Evolutionary conservation across 2,113 vertebrate genomes (phyloP).

Genomic region (human (Homo sapiens)): GRCh38 chr1:23296501-23297000

Average conservation of each 20-base stretch:
- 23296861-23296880: not conserved
- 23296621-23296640: not conserved
- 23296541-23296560: conserved; percentile 23
- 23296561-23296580: not conserved
- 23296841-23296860: not conserved
- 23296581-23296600: not conserved
- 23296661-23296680: not conserved
- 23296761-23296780: not conserved
- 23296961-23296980: not conserved
- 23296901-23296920: conserved; percentile 10
- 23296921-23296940: conserved; percentile 3
- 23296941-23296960: not conserved
- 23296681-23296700: not conserved
- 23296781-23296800: not conserved
- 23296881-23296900: not conserved
- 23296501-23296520: conserved; percentile 25
- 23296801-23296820: not conserved
- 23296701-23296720: not conserved
- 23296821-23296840: conserved; percentile 16
- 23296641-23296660: not conserved
- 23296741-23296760: not conserved
- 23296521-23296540: not conserved
- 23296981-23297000: not conserved
- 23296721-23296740: conserved; percentile 4
- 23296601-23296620: conserved; percentile 26